These are phyloP conservation scores for Lichenostomus cassidix DNA, from an alignment of 2,113 vertebrate species.

Conservation along the genomic window DNA sequence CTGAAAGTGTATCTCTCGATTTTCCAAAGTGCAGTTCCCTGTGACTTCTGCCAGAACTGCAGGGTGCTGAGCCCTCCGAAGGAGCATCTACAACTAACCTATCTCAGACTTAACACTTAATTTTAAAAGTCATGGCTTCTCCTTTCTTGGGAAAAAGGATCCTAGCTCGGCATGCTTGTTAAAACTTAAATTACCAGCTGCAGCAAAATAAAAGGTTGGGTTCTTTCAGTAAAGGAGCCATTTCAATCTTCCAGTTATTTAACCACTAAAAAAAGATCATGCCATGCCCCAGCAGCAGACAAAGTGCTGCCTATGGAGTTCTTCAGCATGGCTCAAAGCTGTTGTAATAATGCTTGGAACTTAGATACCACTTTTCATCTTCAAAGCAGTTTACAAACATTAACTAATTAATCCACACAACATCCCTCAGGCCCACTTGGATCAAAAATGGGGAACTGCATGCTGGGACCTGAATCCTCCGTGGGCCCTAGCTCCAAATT, in stretches of 20 bases:
- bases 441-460: conserved; percentile 59
- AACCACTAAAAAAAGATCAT: conserved; percentile 54
- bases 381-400: conserved; percentile 72
- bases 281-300: conserved; percentile 50
- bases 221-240: conserved; percentile 30
- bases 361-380: conserved; percentile 71
- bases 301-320: conserved; percentile 65
- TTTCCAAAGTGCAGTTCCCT: background rate
- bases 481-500: conserved; percentile 57
- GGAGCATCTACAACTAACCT: background rate
- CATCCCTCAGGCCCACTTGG: conserved; percentile 64
- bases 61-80: background rate
- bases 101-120: background rate
- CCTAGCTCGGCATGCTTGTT: conserved; percentile 5
- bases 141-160: conserved; percentile 20
- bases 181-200: conserved; percentile 60
- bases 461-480: conserved; percentile 61
- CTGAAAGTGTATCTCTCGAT: background rate
- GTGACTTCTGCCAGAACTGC: background rate
- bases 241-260: conserved; percentile 57
- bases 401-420: conserved; percentile 71
- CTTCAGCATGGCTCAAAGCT: conserved; percentile 61
- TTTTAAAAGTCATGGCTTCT: conserved; percentile 22
- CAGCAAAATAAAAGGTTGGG: conserved; percentile 36
- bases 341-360: conserved; percentile 65